Base-by-base conservation (phyloP, 2,888 invertebrate genomes). In the Melieria crassipennis region DNA sequence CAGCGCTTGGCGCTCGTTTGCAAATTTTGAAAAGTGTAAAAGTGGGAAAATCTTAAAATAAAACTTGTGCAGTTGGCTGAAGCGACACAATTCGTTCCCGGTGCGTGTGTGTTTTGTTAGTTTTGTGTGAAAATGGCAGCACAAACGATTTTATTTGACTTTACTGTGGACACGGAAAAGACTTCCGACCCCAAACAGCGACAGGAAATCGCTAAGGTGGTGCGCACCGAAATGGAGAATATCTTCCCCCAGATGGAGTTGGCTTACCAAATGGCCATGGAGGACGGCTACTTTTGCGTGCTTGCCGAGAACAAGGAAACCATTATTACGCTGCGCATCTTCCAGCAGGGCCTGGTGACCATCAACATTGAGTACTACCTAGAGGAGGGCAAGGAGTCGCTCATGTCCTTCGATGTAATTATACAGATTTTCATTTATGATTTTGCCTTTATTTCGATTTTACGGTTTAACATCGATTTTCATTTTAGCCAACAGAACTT, bases 341-440 rank as follows among this genome's bases (percentile, higher is more conserved):
- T 92, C 81, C 89, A 90, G 62, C 91, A 92, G 79, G 95, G 95
- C 70, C 88, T 94, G 77, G 89, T 95, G 71, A 94, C 94, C 52
- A 88, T 95, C 78, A 95, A 94, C 85, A 91, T 95, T 81, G 95
- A 95, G 83, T 95, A 93, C 88, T 94, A 91, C 84, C 91, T 92
- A 84, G 91, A 89, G 73, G 92, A 93, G 71, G 90, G 90, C 75
- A 92, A 93, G 81, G 91, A 92, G 76, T 91, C 92, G 55, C 83
- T 93, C 73, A 88, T 95, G 79, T 90, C 89, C 78, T 92, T 92
- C 87, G 94, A 95, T 91, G 95, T 95, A 91, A 87, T 13, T 70
- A 70, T 55, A 30, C 10, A 50, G 7, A 64, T 7, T 50, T 64
- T 42, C 61, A 43, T 57, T 57, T 9, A 30, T 30, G 30, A 30